Base-by-base conservation (phyloP, 1,140 invertebrate genomes). In the Aphaenogaster ashmeadi region DNA sequence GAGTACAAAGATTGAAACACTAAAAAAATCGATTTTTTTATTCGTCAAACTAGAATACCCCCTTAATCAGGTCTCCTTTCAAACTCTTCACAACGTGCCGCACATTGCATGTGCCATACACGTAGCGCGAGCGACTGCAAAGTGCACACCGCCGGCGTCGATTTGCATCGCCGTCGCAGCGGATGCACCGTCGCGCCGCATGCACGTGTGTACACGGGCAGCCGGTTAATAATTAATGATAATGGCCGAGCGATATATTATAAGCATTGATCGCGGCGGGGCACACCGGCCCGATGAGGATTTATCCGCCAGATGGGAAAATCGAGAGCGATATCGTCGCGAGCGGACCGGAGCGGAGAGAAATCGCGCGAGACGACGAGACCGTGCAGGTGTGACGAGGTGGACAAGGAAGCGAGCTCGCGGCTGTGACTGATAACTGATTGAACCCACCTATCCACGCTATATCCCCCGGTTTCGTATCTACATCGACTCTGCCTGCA, bases 91-190 rank as follows among this genome's bases (percentile, higher is more conserved):
- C 85, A 21, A 60, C 33, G 47, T 38, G 81, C 33, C 47, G 54
- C 56, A 47, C 78, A 54, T 64, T 77, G 71, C 86, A 87, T 78
- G 79, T 87, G 79, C 50, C 64, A 27, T 27, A 27, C 27, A 27
- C 27, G 58, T 33, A 13, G n/a, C 64, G 21, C 27, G 36, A 69
- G 27, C 71, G 69, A 85, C 58, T 78, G 90, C 80, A 86, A 88
- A 90, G 88, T 83, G 89, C 52, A 56, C 52, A 69, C 44, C n/a
- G 69, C n/a, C 60, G 72, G 67, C 58, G 66, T 67, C 11, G 75
- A 88, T 88, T 90, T 88, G 81, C 87, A 90, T 88, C 86, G 80
- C 79, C 75, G 54, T 72, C 89, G 74, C 80, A 74, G 67, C 85
- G 86, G 83, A 89, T 78, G 87, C 80, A 75, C 52, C 36, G 77